Base-by-base conservation (phyloP, 2,888 invertebrate genomes). In the Eledone cirrhosa region DNA sequence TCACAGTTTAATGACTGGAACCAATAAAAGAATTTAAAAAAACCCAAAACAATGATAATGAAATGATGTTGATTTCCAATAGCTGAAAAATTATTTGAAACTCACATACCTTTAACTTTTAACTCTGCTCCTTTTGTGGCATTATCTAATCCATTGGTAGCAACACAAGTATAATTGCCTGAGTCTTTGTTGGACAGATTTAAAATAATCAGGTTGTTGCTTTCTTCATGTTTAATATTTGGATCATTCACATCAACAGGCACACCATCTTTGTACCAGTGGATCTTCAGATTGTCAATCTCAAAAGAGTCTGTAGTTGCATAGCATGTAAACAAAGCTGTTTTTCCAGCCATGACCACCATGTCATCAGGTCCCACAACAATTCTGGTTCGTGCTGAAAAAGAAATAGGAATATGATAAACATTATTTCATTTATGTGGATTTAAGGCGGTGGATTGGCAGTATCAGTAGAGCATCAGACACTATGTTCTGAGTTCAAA, bases 131-230 rank as follows among this genome's bases (percentile, higher is more conserved):
- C 93, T 0, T 96, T 96, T 11, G 94, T 93, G 4, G 94, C 95
- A 87, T 95, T 94, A 88, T 99, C 99, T 65, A 98, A 92, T 47
- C 94, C 94, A 0, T 99, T 99, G 82, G 92, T 93, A 0, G 99
- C 99, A 19, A 96, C 93, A 90, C 99, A 99, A 0, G 97, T 97
- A 90, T 99, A 99, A 83, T 94, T 94, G 7, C 97, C 99, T 0
- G 98, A 97, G 91, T 99, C 99, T 83, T 82, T 82, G 67, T 86
- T 87, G 19, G 80, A 82, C 0, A 85, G 83, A 11, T 82, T 79
- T 1, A 69, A 78, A 53, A 90, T 87, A 0, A 63, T 82, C 67
- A 90, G 82, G 14, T 81, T 77, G n/a, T 83, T 83, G 29, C 81
- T 84, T 63, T 77, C 79, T 8, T 83, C 81, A 48, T 82, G 78